These are phyloP conservation scores for Luidia sarsii DNA, from an alignment of 53 echinoderm and acorn worm genomes.

Conservation along the genomic window DNA sequence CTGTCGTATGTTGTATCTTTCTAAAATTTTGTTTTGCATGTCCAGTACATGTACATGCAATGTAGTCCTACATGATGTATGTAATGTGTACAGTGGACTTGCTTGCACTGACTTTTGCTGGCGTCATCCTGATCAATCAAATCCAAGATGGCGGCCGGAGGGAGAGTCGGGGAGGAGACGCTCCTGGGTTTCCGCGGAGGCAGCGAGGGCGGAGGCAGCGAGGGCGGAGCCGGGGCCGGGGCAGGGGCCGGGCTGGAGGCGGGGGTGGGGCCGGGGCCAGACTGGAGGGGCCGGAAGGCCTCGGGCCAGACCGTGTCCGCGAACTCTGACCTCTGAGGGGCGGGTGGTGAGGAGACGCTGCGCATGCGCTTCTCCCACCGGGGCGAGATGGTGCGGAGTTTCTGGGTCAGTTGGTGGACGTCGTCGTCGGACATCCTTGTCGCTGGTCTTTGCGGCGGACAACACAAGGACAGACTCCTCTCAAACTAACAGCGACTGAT, in stretches of 20 bases:
- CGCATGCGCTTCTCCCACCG: neutral
- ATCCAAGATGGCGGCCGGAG: too few relatives aligned
- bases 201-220: neutral
- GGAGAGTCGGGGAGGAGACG: neutral
- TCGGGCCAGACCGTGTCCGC: slow-evolving; percentile 10
- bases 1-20: too few relatives aligned
- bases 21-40: too few relatives aligned
- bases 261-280: neutral
- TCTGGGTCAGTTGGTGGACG: neutral
- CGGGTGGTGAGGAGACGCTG: slow-evolving; percentile 12
- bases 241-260: neutral
- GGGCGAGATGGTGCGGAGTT: neutral
- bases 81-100: too few relatives aligned
- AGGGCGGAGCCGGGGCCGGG: neutral
- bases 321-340: neutral
- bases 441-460: too few relatives aligned
- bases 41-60: too few relatives aligned
- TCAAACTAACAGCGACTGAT: too few relatives aligned
- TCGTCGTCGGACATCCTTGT: slow-evolving; percentile 12
- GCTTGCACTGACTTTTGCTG: too few relatives aligned
- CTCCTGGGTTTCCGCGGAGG: neutral
- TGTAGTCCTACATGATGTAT: too few relatives aligned
- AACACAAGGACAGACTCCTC: too few relatives aligned
- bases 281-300: neutral
- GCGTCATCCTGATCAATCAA: too few relatives aligned